Conservation (phyloP, 1,140 invertebrate species). For the Drosophila carrolli region DNA sequence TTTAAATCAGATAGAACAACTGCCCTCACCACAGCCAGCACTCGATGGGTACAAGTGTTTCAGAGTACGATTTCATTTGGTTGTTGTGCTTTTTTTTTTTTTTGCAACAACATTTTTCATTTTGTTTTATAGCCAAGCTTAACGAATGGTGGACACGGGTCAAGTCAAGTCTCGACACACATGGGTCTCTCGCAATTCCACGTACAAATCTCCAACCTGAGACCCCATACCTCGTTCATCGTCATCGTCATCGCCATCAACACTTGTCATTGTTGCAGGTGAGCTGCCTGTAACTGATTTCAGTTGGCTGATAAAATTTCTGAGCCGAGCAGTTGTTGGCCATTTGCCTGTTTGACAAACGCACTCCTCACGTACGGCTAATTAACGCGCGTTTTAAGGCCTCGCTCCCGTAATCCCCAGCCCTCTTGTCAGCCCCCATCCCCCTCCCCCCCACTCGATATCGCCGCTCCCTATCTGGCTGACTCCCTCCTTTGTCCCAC, state of each 20-base stretch:
- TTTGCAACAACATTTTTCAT: slow-evolving; percentile 79
- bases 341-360: slow-evolving; percentile 65
- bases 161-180: slow-evolving; percentile 51
- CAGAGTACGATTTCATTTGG: slow-evolving; percentile 6
- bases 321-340: slow-evolving; percentile 35
- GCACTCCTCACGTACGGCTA: slow-evolving; percentile 77
- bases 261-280: slow-evolving; percentile 80
- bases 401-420: slow-evolving; percentile 30
- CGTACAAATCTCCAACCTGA: slow-evolving; percentile 39
- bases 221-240: slow-evolving; percentile 41
- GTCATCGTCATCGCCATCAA: slow-evolving; percentile 44
- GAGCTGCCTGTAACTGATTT: slow-evolving; percentile 69
- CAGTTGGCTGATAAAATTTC: slow-evolving; percentile 65
- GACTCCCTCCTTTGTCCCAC: slow-evolving; percentile 34
- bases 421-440: not conserved
- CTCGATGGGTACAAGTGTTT: slow-evolving; percentile 47
- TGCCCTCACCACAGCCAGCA: slow-evolving; percentile 22
- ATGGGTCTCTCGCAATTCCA: slow-evolving; percentile 48
- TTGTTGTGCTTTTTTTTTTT: slow-evolving; percentile 8
- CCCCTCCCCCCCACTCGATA: not conserved
- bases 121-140: slow-evolving; percentile 68
- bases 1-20: slow-evolving; percentile 71
- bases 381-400: slow-evolving; percentile 73
- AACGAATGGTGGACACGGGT: slow-evolving; percentile 55
- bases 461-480: slow-evolving; percentile 7